These are phyloP conservation scores for Tenthredo scrophulariae DNA, from an alignment of 2,888 invertebrate species.

Conservation along the genomic window DNA sequence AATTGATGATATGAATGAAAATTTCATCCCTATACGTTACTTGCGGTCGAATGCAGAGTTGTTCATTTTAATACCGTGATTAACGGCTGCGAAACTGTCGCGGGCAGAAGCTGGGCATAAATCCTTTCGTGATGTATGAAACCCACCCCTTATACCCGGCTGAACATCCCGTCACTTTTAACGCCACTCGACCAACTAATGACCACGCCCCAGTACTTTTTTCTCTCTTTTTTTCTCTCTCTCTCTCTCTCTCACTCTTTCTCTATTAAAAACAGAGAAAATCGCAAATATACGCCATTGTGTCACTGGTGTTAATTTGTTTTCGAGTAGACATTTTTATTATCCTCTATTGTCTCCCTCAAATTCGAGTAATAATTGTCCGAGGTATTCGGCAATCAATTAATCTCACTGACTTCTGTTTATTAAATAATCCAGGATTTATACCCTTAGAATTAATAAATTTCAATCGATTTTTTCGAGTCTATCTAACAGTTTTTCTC, in stretches of 20 bases:
- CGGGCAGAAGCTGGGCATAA: slow-evolving; percentile 62
- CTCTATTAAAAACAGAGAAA: not conserved
- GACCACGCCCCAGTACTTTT: slow-evolving; percentile 22
- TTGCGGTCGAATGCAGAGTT: slow-evolving; percentile 64
- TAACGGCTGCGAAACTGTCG: slow-evolving; percentile 65
- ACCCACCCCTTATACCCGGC: slow-evolving; percentile 26
- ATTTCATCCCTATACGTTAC: not conserved
- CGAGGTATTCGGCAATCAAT: not conserved
- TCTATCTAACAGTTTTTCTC: not conserved
- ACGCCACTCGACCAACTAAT: slow-evolving; percentile 50
- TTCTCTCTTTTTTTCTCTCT: not conserved
- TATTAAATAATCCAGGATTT: not conserved
- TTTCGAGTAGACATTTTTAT: slow-evolving; percentile 21
- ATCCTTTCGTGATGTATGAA: slow-evolving; percentile 62
- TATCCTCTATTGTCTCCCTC: slow-evolving; percentile 1
- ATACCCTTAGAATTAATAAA: not conserved
- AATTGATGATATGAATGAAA: not conserved
- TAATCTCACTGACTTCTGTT: not conserved
- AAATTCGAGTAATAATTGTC: not conserved
- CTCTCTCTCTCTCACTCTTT: not conserved
- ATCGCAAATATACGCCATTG: not conserved
- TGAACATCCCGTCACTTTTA: slow-evolving; percentile 48
- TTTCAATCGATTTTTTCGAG: not conserved
- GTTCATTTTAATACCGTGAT: slow-evolving; percentile 67
- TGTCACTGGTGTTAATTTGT: slow-evolving; percentile 1